These are phyloP conservation scores for Caenorhabditis uteleia DNA, from an alignment of 2,888 invertebrate species.

Conservation along the genomic window DNA sequence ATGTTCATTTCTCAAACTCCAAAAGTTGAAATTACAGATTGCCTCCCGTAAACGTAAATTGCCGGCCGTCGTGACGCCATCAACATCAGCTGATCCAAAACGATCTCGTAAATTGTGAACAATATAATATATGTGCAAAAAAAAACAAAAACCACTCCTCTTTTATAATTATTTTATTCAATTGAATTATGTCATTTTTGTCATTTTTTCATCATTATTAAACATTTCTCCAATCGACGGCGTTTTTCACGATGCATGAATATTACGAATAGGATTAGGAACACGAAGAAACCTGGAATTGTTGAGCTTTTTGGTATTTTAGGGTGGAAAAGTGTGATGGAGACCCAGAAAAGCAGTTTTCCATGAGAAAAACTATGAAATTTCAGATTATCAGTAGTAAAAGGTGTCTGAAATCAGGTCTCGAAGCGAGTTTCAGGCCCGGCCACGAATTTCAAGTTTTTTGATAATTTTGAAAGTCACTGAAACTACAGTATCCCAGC, in stretches of 20 bases:
- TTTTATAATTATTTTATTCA: neutral
- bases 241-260: slow-evolving; percentile 28
- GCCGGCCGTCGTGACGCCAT: slow-evolving; percentile 9
- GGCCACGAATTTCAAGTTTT: no score
- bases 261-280: slow-evolving; percentile 15
- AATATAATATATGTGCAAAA: neutral
- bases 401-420: no score
- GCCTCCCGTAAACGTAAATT: slow-evolving; percentile 35
- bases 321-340: no score
- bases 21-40: slow-evolving; percentile 13
- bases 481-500: no score
- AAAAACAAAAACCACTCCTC: neutral
- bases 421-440: no score
- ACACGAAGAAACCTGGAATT: slow-evolving; percentile 20
- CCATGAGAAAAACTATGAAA: no score
- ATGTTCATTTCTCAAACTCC: neutral
- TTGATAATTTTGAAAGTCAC: no score
- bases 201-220: slow-evolving; percentile 2
- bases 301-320: no score
- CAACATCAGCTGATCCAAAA: slow-evolving; percentile 26
- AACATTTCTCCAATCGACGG: slow-evolving; percentile 6
- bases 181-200: slow-evolving; percentile 4
- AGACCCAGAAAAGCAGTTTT: no score
- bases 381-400: no score
- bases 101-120: slow-evolving; percentile 19